Conservation (phyloP, 2,797 vertebrate species). For the Jordanella pulchra region DNA sequence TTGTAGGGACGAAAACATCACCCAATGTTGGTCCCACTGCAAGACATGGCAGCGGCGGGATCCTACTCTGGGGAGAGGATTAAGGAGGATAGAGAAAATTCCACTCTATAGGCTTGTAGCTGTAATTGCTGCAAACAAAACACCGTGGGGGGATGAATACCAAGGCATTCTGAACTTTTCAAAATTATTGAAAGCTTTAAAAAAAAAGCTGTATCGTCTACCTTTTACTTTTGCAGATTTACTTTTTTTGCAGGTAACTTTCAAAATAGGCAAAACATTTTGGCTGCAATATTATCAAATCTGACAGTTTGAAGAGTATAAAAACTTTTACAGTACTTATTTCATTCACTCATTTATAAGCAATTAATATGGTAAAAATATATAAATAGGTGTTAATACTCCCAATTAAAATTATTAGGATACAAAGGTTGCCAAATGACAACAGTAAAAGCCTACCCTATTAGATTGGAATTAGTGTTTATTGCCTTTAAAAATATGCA, state of each 20-base stretch:
- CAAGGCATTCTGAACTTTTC: neutral
- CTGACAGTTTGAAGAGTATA: neutral
- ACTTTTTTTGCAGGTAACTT: neutral
- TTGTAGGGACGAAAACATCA: neutral
- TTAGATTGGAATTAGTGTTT: conserved; percentile 34
- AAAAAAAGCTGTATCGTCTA: neutral
- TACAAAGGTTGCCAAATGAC: conserved; percentile 26
- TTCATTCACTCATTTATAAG: neutral
- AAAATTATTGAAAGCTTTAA: neutral
- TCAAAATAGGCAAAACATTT: neutral
- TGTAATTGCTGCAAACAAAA: neutral
- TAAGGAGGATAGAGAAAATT: neutral
- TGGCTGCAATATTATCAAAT: neutral
- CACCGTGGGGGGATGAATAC: neutral
- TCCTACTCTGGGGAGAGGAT: neutral
- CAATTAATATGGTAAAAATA: neutral
- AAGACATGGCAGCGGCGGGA: neutral
- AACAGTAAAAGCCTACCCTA: conserved; percentile 23
- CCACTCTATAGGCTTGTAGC: neutral
- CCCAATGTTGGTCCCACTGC: neutral
- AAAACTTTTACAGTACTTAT: neutral
- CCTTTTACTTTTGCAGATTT: neutral
- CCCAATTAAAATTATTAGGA: conserved; percentile 6
- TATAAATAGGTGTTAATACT: neutral
- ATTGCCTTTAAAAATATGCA: conserved; percentile 17